Conservation (phyloP, 2,888 invertebrate species). For the Lasioglossum morio region DNA sequence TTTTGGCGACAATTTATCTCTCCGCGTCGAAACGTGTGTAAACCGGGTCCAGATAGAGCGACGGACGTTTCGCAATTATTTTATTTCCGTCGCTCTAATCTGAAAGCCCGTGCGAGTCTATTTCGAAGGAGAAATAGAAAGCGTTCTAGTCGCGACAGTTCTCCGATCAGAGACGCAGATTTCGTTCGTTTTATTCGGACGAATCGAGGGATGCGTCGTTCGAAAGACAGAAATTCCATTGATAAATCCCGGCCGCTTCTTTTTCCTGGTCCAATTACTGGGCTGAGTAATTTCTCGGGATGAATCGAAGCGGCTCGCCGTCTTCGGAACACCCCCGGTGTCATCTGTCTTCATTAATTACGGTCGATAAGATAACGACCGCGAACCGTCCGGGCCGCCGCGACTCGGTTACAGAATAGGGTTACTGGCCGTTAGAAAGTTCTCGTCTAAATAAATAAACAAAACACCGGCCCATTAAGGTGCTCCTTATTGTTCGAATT, state of each 20-base stretch:
- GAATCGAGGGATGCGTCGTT: background rate
- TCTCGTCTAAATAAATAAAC: background rate
- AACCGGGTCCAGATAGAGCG: background rate
- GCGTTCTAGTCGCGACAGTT: background rate
- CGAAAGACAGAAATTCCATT: background rate
- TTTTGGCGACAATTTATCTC: background rate
- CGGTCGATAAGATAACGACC: background rate
- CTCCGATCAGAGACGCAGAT: background rate
- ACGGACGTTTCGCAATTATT: background rate
- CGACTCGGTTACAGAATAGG: background rate
- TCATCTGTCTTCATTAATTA: slow-evolving; percentile 7
- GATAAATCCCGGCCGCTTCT: background rate
- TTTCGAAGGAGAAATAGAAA: background rate
- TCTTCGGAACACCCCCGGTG: background rate
- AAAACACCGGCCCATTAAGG: background rate
- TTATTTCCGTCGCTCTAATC: background rate
- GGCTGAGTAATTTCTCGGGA: slow-evolving; percentile 8
- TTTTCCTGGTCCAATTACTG: slow-evolving; percentile 1
- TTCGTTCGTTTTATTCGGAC: background rate
- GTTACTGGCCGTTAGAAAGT: slow-evolving; percentile 14
- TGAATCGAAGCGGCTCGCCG: background rate
- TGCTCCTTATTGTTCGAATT: background rate
- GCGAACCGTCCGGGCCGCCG: background rate
- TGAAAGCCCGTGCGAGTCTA: background rate
- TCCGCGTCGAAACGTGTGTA: background rate